Evolutionary conservation across 2,113 vertebrate genomes (phyloP).

Genomic region (Junco hyemalis): DNA sequence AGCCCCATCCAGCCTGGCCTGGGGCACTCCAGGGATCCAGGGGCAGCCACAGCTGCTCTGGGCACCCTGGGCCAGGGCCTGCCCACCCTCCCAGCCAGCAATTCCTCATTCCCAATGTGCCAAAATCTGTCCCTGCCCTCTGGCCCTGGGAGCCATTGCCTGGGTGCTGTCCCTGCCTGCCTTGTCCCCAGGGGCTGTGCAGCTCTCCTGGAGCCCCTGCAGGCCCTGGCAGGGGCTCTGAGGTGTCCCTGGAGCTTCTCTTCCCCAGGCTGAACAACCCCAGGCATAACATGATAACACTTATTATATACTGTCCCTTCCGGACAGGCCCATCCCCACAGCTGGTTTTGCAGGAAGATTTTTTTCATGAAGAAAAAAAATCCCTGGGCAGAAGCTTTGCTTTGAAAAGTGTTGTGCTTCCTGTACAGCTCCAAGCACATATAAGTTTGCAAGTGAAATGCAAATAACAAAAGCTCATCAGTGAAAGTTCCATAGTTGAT

Average conservation of each 20-base stretch:
- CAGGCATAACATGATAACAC: too few species aligned
- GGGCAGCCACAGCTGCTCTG: not conserved
- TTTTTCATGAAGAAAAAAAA: not conserved
- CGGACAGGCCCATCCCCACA: not conserved
- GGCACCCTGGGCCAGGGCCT: not conserved
- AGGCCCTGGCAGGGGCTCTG: not conserved
- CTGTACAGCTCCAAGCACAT: not conserved
- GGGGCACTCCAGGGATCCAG: not conserved
- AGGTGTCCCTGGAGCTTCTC: not conserved
- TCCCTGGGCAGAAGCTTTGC: not conserved
- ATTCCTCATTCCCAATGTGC: not conserved
- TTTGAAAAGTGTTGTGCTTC: not conserved
- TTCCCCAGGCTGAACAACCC: not conserved
- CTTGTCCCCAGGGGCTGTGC: not conserved
- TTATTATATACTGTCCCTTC: not conserved
- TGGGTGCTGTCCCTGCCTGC: not conserved
- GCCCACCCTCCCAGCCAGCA: fast-evolving
- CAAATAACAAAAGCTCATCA: not conserved
- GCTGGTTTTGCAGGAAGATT: not conserved
- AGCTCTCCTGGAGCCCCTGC: not conserved
- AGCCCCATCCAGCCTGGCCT: fast-evolving
- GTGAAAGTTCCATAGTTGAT: not conserved
- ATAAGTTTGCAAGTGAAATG: not conserved
- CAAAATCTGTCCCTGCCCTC: not conserved
- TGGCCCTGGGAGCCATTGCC: not conserved